These are phyloP conservation scores for Carassius carassius DNA, from an alignment of 2,113 vertebrate genomes.

Conservation along the genomic window DNA sequence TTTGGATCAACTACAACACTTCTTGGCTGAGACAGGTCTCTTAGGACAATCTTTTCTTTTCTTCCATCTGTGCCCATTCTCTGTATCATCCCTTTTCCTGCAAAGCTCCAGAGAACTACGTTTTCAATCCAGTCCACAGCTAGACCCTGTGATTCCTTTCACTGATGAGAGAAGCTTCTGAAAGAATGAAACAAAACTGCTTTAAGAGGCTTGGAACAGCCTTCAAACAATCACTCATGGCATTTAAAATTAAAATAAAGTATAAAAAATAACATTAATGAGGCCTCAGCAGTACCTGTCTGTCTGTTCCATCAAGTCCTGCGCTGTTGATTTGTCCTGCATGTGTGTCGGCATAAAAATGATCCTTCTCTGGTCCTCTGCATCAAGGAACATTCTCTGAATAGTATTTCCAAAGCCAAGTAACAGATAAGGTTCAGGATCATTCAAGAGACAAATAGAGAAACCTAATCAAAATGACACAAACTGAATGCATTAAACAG, in stretches of 20 bases:
- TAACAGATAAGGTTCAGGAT: constrained; percentile 83
- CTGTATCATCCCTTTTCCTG: constrained; percentile 82
- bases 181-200: constrained; percentile 50
- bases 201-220: not conserved
- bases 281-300: constrained; percentile 77
- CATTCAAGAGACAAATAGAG: constrained; percentile 62
- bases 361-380: constrained; percentile 77
- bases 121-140: constrained; percentile 89
- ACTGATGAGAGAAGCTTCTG: constrained; percentile 82
- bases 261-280: not conserved
- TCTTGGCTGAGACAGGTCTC: constrained; percentile 75
- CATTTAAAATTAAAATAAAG: not conserved
- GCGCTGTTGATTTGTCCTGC: constrained; percentile 81
- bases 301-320: constrained; percentile 77
- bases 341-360: constrained; percentile 77
- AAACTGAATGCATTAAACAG: not conserved
- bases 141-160: constrained; percentile 85
- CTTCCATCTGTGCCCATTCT: constrained; percentile 79
- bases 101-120: constrained; percentile 82
- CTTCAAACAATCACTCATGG: not conserved
- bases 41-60: constrained; percentile 76
- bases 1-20: constrained; percentile 81
- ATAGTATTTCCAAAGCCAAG: constrained; percentile 83
- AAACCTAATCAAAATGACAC: not conserved
- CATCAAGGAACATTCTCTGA: constrained; percentile 82